Evolutionary conservation across 2,113 vertebrate genomes (phyloP).

Genomic region (Spheniscus mendiculus): DNA sequence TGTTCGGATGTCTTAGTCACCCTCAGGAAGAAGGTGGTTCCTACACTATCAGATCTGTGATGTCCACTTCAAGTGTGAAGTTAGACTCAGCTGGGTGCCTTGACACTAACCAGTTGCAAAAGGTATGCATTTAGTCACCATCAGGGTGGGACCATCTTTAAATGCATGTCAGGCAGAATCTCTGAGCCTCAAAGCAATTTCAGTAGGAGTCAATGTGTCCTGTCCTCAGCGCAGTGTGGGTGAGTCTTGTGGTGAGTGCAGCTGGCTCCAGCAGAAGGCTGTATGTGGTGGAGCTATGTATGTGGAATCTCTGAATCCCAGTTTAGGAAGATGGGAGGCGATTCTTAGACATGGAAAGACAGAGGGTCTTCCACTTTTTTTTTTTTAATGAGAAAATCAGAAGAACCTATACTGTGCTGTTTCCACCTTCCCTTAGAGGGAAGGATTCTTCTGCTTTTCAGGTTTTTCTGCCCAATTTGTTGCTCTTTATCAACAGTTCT

Average conservation of each 20-base stretch:
- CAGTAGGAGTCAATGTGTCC: neutral
- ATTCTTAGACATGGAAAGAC: neutral
- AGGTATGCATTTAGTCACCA: neutral
- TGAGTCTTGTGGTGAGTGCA: neutral
- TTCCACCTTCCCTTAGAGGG: neutral
- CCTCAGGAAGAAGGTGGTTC: neutral
- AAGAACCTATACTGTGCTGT: neutral
- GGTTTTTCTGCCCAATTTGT: neutral
- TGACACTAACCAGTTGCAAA: neutral
- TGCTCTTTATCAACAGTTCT: neutral
- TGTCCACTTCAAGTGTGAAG: neutral
- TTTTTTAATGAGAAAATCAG: neutral
- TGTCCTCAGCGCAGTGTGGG: neutral
- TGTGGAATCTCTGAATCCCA: neutral
- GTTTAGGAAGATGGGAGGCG: rapidly evolving
- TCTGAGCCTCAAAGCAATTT: neutral
- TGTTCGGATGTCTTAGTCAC: neutral
- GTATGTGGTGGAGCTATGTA: too few relatives aligned
- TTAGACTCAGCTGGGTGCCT: neutral
- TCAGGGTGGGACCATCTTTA: neutral
- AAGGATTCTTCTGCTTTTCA: neutral
- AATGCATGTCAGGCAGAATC: neutral
- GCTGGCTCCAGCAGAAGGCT: neutral
- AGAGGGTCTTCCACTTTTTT: neutral
- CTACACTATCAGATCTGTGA: neutral